phyloP scores from a whole-genome alignment of 1,140 invertebrate species.

The Physella acuta region DNA sequence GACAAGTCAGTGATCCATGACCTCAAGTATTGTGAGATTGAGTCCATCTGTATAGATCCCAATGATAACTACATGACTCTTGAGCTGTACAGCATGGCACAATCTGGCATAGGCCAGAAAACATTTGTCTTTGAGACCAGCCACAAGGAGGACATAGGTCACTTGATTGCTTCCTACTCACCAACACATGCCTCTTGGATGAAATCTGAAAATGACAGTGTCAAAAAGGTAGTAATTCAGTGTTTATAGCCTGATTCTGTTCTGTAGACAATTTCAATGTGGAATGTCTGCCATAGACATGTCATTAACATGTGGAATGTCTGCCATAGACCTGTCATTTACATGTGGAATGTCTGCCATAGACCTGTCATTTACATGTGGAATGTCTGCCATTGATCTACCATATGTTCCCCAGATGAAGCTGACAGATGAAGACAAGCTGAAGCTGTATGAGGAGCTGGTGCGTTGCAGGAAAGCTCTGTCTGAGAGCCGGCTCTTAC shows the following conservation, averaged over 20 bases:
- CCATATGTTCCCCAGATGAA: too few relatives aligned
- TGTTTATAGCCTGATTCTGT: not conserved
- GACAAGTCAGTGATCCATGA: constrained; percentile 53
- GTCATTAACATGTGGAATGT: too few relatives aligned
- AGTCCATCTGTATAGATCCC: constrained; percentile 79
- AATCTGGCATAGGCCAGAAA: constrained; percentile 70
- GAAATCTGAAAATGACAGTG: constrained; percentile 76
- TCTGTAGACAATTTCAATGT: too few relatives aligned
- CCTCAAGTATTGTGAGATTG: constrained; percentile 50
- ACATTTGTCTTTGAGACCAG: constrained; percentile 91
- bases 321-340: too few relatives aligned
- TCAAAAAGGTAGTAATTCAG: constrained; percentile 61
- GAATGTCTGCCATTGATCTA: too few relatives aligned
- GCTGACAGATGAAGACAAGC: constrained; percentile 80
- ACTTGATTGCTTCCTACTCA: constrained; percentile 87
- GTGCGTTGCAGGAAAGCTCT: constrained; percentile 68
- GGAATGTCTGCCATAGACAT: too few relatives aligned
- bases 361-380: too few relatives aligned
- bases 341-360: too few relatives aligned
- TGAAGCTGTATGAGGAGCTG: constrained; percentile 79
- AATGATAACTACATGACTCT: constrained; percentile 89
- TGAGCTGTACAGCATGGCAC: constrained; percentile 66
- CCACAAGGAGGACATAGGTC: constrained; percentile 86
- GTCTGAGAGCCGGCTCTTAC: constrained; percentile 79
- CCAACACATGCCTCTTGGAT: constrained; percentile 82